Evolutionary conservation across 2,888 invertebrate species (phyloP).

Genomic region (Nasonovia ribisnigri): DNA sequence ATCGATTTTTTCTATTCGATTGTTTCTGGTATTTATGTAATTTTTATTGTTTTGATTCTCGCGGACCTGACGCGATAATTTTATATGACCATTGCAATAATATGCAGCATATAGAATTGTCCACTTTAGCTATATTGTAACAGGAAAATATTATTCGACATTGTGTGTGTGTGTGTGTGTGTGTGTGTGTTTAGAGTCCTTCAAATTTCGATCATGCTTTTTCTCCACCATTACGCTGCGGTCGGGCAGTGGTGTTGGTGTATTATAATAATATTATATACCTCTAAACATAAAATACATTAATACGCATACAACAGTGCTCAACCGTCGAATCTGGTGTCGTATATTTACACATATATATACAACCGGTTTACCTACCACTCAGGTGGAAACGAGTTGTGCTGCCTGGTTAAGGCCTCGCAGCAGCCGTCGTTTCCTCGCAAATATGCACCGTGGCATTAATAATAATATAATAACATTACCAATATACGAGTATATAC

Average conservation of each 20-base stretch:
- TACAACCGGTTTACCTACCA: constrained; percentile 50
- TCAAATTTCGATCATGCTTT: constrained; percentile 34
- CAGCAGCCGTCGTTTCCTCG: constrained; percentile 17
- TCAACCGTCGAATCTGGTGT: not conserved
- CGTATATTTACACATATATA: not conserved
- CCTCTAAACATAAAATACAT: not conserved
- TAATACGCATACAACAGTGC: not conserved
- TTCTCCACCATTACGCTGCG: not conserved
- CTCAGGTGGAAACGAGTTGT: constrained; percentile 40
- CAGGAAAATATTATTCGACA: constrained; percentile 24
- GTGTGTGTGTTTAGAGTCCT: constrained; percentile 11
- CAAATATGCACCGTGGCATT: constrained; percentile 28
- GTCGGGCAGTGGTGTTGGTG: not conserved
- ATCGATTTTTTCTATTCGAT: not conserved
- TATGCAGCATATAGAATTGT: not conserved
- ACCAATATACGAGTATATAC: not conserved
- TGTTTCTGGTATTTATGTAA: constrained; percentile 30
- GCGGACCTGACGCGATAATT: not conserved
- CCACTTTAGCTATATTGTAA: not conserved
- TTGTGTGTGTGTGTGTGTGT: not conserved
- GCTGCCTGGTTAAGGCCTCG: constrained; percentile 33
- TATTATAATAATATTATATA: not conserved
- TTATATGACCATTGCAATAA: not conserved
- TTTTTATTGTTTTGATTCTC: constrained; percentile 13
- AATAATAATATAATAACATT: constrained; percentile 32